Evolutionary conservation across 2,113 vertebrate genomes (phyloP).

Genomic region (Amazona vittata): DNA sequence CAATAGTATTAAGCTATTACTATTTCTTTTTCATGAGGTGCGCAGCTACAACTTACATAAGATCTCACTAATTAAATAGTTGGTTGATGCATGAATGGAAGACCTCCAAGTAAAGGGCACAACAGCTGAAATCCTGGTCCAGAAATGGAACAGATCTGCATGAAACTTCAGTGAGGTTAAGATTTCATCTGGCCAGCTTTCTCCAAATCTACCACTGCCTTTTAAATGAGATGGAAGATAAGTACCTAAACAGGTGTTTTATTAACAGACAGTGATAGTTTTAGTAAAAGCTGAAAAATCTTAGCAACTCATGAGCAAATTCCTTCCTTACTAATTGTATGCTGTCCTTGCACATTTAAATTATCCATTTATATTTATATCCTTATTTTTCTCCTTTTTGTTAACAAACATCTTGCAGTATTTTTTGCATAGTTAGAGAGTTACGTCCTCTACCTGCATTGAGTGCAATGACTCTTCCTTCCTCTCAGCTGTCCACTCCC

Average conservation of each 20-base stretch:
- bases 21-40: not conserved
- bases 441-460: not conserved
- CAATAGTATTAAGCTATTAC: not conserved
- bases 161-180: not conserved
- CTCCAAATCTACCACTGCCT: not conserved
- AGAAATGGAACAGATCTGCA: not conserved
- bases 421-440: not conserved
- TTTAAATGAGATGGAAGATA: not conserved
- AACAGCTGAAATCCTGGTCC: not conserved
- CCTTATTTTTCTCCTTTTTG: not conserved
- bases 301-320: not conserved
- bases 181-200: not conserved
- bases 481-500: not conserved
- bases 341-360: not conserved
- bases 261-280: not conserved
- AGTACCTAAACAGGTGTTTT: not conserved
- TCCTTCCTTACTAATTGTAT: not conserved
- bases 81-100: not conserved
- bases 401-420: not conserved
- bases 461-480: not conserved
- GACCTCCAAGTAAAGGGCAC: not conserved
- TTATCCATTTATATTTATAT: not conserved
- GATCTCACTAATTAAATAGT: not conserved
- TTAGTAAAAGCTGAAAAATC: not conserved
- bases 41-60: not conserved